A percentile compares a stretch with the other conserved stretches of the same genome.
Evolutionary conservation across 2,113 vertebrate genomes (phyloP).

Genomic region (Oplegnathus fasciatus): DNA sequence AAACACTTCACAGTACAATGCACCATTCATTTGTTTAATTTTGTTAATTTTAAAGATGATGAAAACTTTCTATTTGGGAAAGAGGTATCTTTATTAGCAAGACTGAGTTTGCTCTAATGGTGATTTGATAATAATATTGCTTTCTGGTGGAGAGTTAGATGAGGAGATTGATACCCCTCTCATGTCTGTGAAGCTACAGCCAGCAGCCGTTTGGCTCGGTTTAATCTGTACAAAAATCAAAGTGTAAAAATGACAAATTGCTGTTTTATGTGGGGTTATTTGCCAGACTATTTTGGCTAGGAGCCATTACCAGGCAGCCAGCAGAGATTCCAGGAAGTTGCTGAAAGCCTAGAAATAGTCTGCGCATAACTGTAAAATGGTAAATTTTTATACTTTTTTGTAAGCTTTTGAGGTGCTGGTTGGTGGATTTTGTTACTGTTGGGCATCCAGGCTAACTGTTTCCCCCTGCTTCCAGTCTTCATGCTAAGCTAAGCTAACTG

Average conservation of each 20-base stretch:
- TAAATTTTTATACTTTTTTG: not conserved
- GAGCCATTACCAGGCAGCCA: not conserved
- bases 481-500: not conserved
- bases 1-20: not conserved
- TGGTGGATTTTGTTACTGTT: not conserved
- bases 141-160: not conserved
- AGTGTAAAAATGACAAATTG: not conserved
- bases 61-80: not conserved
- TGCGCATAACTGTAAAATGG: not conserved
- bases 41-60: not conserved
- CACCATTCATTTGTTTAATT: not conserved
- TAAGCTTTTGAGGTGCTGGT: not conserved
- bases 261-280: not conserved
- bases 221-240: not conserved
- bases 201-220: not conserved
- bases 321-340: not conserved
- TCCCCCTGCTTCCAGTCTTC: not conserved
- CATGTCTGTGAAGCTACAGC: not conserved
- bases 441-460: not conserved
- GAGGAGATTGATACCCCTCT: not conserved
- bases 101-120: not conserved
- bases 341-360: not conserved
- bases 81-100: not conserved
- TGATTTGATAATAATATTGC: not conserved
- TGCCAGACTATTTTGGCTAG: not conserved